Percentiles rank a stretch among this genome's conserved stretches.
These are phyloP conservation scores for Aquatica leii DNA, from an alignment of 2,888 invertebrate species.

Conservation along the genomic window DNA sequence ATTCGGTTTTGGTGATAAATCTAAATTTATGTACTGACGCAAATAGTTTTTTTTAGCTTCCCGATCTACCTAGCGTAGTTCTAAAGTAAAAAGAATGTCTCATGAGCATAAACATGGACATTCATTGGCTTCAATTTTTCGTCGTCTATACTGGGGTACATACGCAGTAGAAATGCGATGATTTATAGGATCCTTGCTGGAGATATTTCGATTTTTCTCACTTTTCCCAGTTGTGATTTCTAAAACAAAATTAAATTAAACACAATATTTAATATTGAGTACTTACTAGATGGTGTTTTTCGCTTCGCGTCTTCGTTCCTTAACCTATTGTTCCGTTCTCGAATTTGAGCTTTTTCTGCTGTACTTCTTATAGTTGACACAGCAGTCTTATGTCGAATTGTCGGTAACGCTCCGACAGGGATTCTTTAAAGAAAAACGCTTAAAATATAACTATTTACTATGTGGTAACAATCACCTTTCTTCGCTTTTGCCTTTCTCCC, in stretches of 20 bases:
- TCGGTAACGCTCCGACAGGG: constrained; percentile 54
- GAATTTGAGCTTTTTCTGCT: constrained; percentile 54
- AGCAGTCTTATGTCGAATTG: constrained; percentile 61
- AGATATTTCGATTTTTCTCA: constrained; percentile 40
- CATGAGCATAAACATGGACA: constrained; percentile 61
- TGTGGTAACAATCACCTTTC: constrained; percentile 49
- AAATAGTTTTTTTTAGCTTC: constrained; percentile 1
- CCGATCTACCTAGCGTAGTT: constrained; percentile 57
- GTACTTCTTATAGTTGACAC: constrained; percentile 60
- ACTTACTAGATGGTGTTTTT: constrained; percentile 45
- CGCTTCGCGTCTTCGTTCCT: constrained; percentile 47
- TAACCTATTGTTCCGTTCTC: constrained; percentile 50
- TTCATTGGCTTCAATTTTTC: constrained; percentile 46
- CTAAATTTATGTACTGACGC: background rate
- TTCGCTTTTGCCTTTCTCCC: constrained; percentile 42
- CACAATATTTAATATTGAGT: background rate
- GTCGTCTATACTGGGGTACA: constrained; percentile 58
- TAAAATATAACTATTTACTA: background rate
- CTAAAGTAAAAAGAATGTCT: constrained; percentile 46
- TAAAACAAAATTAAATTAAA: constrained; percentile 7
- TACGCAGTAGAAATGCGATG: constrained; percentile 59
- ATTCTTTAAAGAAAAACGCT: constrained; percentile 45
- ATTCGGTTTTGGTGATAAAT: background rate
- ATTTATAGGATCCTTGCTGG: constrained; percentile 49
- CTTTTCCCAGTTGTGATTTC: constrained; percentile 24